Conservation (phyloP, 2,113 vertebrate genomes). For the Willisornis vidua region DNA sequence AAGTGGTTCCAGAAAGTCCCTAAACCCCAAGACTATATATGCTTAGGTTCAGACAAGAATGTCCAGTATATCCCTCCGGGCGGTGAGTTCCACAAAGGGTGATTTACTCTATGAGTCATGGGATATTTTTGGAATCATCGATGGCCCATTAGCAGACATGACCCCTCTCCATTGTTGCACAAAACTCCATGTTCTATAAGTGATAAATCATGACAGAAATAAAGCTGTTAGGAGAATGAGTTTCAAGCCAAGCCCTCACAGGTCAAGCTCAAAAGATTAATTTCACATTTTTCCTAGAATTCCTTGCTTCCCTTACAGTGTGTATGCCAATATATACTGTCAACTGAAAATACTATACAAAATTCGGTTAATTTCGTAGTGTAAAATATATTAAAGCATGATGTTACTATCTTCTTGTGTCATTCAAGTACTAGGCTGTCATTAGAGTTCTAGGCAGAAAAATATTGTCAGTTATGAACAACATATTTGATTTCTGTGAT, state of each 20-base stretch:
- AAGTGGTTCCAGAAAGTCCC: too few species aligned
- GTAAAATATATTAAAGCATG: constrained; percentile 6
- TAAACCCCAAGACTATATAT: too few species aligned
- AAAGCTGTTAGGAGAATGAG: neutral
- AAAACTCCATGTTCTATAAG: neutral
- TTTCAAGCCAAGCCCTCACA: constrained; percentile 1
- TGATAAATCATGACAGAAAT: constrained; percentile 15
- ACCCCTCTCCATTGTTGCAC: neutral
- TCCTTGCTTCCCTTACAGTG: neutral
- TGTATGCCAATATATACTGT: neutral
- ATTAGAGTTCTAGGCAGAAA: neutral
- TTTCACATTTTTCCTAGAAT: neutral
- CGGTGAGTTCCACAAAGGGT: too few species aligned
- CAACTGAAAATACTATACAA: constrained; percentile 16
- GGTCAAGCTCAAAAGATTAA: constrained; percentile 12
- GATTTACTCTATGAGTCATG: too few species aligned
- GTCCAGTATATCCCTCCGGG: too few species aligned
- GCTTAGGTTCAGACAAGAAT: too few species aligned
- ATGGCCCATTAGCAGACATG: too few species aligned
- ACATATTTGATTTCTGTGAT: neutral
- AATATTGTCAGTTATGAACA: constrained; percentile 7
- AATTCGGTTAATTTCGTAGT: neutral
- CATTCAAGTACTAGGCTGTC: neutral
- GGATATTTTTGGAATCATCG: too few species aligned
- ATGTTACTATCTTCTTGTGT: constrained; percentile 4